Conservation (phyloP, 2,888 invertebrate species). For the Automeris io region DNA sequence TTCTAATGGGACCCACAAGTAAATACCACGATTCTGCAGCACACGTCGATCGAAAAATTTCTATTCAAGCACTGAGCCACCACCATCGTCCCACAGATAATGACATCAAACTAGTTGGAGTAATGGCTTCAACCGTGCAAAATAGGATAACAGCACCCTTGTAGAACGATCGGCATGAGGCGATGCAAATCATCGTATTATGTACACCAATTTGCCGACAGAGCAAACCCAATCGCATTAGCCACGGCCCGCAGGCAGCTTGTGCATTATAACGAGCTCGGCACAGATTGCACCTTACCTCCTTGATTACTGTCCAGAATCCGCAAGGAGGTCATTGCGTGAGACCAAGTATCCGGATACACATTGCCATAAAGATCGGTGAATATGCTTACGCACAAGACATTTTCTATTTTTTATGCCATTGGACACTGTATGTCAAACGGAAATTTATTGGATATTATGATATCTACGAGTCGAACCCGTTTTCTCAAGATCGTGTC, state of each 20-base stretch:
- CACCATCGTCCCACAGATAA: no score
- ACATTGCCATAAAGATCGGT: neutral
- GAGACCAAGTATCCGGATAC: slow-evolving; percentile 3
- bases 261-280: slow-evolving; percentile 7
- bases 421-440: no score
- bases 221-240: slow-evolving; percentile 4
- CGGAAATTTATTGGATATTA: no score
- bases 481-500: no score
- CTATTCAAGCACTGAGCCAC: no score
- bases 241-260: slow-evolving; percentile 6
- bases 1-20: no score
- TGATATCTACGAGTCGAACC: no score
- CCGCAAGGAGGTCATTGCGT: slow-evolving; percentile 7
- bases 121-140: neutral
- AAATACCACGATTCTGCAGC: no score
- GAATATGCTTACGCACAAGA: neutral
- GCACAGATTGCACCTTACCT: slow-evolving; percentile 9
- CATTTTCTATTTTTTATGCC: neutral
- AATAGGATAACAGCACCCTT: neutral
- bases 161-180: neutral
- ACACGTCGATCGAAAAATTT: no score
- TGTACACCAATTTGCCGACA: slow-evolving; percentile 6
- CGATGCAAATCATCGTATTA: slow-evolving; percentile 4
- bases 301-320: slow-evolving; percentile 8
- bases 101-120: no score